Conservation (phyloP, 2,888 invertebrate genomes). For the Tetheella fluctuosa region DNA sequence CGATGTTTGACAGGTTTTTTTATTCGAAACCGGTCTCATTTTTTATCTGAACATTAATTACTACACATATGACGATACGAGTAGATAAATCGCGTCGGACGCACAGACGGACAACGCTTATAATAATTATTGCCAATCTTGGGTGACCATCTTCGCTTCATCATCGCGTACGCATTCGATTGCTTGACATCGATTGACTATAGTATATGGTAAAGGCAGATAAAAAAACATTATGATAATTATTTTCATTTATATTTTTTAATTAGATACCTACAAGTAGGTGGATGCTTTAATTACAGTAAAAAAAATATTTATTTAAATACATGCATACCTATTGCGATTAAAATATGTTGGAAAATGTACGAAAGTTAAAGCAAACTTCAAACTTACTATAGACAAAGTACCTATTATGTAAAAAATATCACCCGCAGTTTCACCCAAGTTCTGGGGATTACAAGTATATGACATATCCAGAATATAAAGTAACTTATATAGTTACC, state of each 20-base stretch:
- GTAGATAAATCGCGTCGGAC: conserved; percentile 29
- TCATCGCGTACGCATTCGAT: conserved; percentile 53
- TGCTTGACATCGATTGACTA: conserved; percentile 46
- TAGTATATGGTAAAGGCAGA: conserved; percentile 39
- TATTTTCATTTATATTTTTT: not conserved
- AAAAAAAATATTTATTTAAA: no score
- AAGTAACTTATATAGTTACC: no score
- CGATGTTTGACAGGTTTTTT: conserved; percentile 12
- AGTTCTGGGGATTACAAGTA: no score
- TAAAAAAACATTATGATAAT: conserved; percentile 17
- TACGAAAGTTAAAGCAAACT: no score
- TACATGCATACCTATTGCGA: no score
- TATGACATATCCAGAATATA: no score
- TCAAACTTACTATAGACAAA: no score
- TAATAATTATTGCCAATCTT: conserved; percentile 63
- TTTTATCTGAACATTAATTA: conserved; percentile 44
- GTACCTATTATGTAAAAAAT: no score
- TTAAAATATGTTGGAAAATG: no score
- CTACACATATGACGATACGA: conserved; percentile 39
- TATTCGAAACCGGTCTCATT: conserved; percentile 22
- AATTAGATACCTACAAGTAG: not conserved
- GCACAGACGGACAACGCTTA: conserved; percentile 43
- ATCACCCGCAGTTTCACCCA: no score
- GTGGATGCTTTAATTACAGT: no score
- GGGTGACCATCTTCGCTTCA: conserved; percentile 55